Percentiles rank a stretch among this genome's conserved stretches.
Conservation (phyloP, 2,888 invertebrate genomes). For the Epinotia nisella region DNA sequence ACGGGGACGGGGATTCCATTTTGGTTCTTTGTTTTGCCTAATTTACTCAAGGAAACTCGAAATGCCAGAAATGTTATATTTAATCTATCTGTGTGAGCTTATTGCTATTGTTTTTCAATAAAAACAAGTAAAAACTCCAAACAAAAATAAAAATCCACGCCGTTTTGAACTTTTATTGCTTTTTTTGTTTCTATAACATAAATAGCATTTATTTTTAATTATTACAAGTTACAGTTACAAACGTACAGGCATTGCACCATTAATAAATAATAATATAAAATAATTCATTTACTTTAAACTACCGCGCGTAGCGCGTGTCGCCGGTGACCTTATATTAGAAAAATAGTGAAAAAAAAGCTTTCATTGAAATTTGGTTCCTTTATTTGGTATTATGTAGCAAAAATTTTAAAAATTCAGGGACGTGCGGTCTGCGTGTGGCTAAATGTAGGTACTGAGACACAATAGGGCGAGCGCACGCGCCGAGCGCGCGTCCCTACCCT, state of each 20-base stretch:
- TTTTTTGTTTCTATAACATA: slow-evolving; percentile 84
- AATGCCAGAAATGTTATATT: slow-evolving; percentile 42
- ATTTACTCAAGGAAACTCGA: slow-evolving; percentile 37
- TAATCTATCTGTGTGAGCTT: slow-evolving; percentile 40
- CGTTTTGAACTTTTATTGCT: slow-evolving; percentile 82
- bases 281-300: slow-evolving; percentile 77
- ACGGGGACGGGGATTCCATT: slow-evolving; percentile 12
- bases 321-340: slow-evolving; percentile 75
- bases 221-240: slow-evolving; percentile 83
- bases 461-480: slow-evolving; percentile 75
- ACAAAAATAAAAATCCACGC: slow-evolving; percentile 65
- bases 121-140: slow-evolving; percentile 41
- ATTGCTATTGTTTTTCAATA: slow-evolving; percentile 44
- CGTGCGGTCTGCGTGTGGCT: slow-evolving; percentile 75
- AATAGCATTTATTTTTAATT: slow-evolving; percentile 84
- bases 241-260: slow-evolving; percentile 82
- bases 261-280: slow-evolving; percentile 84
- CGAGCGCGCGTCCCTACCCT: slow-evolving; percentile 76
- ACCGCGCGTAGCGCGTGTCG: slow-evolving; percentile 75
- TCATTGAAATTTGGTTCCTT: slow-evolving; percentile 75
- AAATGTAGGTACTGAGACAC: slow-evolving; percentile 70
- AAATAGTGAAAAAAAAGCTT: slow-evolving; percentile 81
- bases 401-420: slow-evolving; percentile 69
- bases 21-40: slow-evolving; percentile 7
- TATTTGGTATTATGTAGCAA: slow-evolving; percentile 76